Base-by-base conservation (phyloP, 2,113 vertebrate genomes). In the Halcyon malimbica region DNA sequence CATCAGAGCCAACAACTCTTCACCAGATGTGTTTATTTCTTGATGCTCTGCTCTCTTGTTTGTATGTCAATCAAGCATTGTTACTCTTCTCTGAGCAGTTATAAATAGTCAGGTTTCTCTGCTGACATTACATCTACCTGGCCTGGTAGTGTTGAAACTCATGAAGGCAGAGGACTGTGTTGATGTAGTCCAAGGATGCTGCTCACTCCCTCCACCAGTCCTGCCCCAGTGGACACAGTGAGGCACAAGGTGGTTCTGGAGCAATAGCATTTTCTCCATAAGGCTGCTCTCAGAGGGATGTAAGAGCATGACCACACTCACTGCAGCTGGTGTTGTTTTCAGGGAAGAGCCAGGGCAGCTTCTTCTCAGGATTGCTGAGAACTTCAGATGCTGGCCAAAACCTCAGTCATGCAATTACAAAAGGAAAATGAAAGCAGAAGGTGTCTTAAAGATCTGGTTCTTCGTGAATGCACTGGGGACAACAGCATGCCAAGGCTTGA, bases 181-280 rank as follows among this genome's bases (percentile, higher is more conserved):
- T 64, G 35, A 1, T 10, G 15, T 10, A 37, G 25, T 10, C 71
- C 74, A 44, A 31, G 41, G 64, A 68, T 18, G 79, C 2, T 24
- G 62, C 50, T 53, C 3, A 2, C 6, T 44, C 21, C 28, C 5
- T 51, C 54, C 3, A 0, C 35, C 57, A 54, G 46, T 37, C 86
- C 28, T 1, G 1, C 13, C 1, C 1, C 15, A 10, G 56, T 3
- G 4, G 41, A 35, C 19, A 1, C 10, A 11, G 48, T 57, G 1
- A 39, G 29, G 28, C 28, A 25, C 3, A 3, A 21, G 39, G 7
- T 5, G 9, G 8, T 16, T 23, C 3, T 18, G 26, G 31, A 65
- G 33, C 31, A 76, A 56, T n/a, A 82, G 19, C 26, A 6, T 13
- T 50, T 20, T 74, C 20, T 75, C 51, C 31, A 7, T 10, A 17